Conservation (phyloP, 2,113 vertebrate species). For the Mellivora capensis region DNA sequence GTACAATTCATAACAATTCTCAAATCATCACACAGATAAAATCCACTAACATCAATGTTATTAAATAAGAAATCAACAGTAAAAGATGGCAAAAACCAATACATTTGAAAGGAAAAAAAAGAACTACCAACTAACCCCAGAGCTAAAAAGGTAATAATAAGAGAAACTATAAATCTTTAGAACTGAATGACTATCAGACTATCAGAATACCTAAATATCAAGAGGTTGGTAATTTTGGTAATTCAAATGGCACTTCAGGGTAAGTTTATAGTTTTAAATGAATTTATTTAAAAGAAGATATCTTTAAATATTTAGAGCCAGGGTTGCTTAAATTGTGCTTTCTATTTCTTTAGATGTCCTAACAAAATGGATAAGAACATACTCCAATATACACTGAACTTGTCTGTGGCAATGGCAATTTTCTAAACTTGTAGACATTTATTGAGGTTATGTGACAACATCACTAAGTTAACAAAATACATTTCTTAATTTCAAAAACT, state of each 20-base stretch:
- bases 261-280: background rate
- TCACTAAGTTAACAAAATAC: background rate
- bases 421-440: background rate
- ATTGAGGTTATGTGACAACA: background rate
- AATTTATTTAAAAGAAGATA: background rate
- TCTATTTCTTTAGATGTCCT: constrained; percentile 14
- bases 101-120: background rate
- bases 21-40: background rate
- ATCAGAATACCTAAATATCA: background rate
- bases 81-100: background rate
- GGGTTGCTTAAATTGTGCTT: background rate
- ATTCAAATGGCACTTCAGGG: background rate
- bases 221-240: background rate
- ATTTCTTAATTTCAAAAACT: background rate
- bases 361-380: background rate
- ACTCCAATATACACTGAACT: background rate
- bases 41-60: background rate
- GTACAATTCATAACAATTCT: background rate
- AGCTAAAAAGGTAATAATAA: background rate
- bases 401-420: background rate
- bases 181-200: background rate
- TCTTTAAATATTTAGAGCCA: background rate
- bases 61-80: background rate
- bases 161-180: background rate
- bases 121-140: background rate